These are phyloP conservation scores for Malachius bipustulatus DNA, from an alignment of 2,888 invertebrate genomes.

Conservation along the genomic window DNA sequence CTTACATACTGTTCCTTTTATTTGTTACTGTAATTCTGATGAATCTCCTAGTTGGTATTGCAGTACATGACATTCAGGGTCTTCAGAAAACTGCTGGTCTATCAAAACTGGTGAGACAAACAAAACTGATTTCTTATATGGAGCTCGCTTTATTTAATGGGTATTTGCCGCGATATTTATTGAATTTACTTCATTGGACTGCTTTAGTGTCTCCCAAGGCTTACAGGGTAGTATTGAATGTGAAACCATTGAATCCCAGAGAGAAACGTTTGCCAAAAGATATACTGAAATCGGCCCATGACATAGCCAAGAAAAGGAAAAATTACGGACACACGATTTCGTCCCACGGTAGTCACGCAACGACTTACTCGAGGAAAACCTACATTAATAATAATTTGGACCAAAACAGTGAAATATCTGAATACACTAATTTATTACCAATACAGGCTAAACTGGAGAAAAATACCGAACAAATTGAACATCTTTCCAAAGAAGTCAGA, in stretches of 20 bases:
- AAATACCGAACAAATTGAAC: constrained; percentile 53
- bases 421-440: constrained; percentile 40
- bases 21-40: constrained; percentile 78
- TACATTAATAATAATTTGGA: constrained; percentile 50
- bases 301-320: constrained; percentile 66
- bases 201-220: constrained; percentile 72
- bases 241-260: constrained; percentile 71
- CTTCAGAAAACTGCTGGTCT: constrained; percentile 74
- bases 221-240: constrained; percentile 68
- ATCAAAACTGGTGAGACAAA: constrained; percentile 72
- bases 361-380: constrained; percentile 51
- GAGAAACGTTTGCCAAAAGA: constrained; percentile 70
- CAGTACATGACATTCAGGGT: constrained; percentile 79
- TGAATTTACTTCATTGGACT: constrained; percentile 64
- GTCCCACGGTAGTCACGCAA: constrained; percentile 50
- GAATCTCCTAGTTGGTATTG: constrained; percentile 77
- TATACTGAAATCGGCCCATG: constrained; percentile 68
- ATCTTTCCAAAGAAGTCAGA: constrained; percentile 53
- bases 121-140: constrained; percentile 77
- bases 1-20: constrained; percentile 66
- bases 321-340: constrained; percentile 57
- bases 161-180: constrained; percentile 60
- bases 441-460: constrained; percentile 55
- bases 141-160: constrained; percentile 72
- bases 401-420: constrained; percentile 30